Evolutionary conservation across 2,888 invertebrate species (phyloP), one percentile per base, ranked within the genome.

Genomic region (Lapara coniferarum): DNA sequence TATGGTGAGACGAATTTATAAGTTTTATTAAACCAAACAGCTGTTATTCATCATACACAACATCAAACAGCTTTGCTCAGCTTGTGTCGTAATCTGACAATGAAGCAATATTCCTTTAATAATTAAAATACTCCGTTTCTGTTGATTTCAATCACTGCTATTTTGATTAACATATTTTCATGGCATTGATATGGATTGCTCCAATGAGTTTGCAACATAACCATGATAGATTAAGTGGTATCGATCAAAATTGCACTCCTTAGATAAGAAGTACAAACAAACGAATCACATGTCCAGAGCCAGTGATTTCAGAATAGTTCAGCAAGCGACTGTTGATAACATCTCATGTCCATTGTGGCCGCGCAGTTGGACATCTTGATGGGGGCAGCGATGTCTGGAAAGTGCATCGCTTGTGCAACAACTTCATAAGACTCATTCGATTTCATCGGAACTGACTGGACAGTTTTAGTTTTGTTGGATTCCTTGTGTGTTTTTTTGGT

Each of bases 361-460:
- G 56, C 69, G 63, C 58, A 57, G 63, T 56, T 49, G 68, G 76
- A 78, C 79, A 75, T 75, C 79, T 83, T 80, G 84, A 84, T 83
- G 80, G 78, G 77, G 72, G 70, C 75, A 78, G 75, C 73, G 78
- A 79, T 79, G 80, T 79, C 79, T 77, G 74, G 78, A 79, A 79
- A 76, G 72, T 75, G 87, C 86, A 87, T 77, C 78, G 85, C 82
- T 91, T 88, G 79, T 83, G 89, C 85, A 89, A 90, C 86, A 79
- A 80, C 86, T 86, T 86, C 77, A 87, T 88, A 86, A 83, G 78
- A 81, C 78, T 83, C 81, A 85, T 88, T 87, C 86, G 84, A 88
- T 89, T 88, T 86, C 81, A 77, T 82, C 81, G 83, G 78, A 81
- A 80, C 84, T 87, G 87, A 88, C 88, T 80, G 77, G 78, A 83